Evolutionary conservation across 2,113 vertebrate genomes (phyloP), one percentile per base, ranked within the genome.

Genomic region (Athene cunicularia): DNA sequence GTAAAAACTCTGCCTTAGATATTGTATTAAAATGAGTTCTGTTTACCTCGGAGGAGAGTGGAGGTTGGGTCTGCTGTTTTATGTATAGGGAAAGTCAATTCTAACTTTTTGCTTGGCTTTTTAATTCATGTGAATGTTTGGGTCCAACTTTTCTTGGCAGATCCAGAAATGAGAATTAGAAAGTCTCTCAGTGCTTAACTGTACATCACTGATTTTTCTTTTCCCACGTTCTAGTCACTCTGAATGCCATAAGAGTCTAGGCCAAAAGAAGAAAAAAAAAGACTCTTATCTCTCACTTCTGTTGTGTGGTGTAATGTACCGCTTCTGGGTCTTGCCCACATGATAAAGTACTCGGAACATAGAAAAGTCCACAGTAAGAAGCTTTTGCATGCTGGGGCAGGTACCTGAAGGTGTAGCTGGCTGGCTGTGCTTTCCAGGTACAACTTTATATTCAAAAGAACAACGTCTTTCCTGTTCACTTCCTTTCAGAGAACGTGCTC

Each of bases 381-480:
- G 56, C 13, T 67, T 45, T 63, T 49, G 8, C 17, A 7, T 32
- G 32, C 73, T 56, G 49, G 73, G 62, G 32, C 6, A 6, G 55
- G 62, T 55, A 12, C 0, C 0, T 28, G 41, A 33, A 37, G 62
- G 32, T 32, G 52, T 6, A 49, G 52, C 8, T 91, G 87, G 39
- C 72, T 80, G 32, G 19, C 32, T 37, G 11, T 60, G 33, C 22
- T 15, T 74, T 76, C 56, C 50, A 20, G 24, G 10, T 58, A 14
- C 5, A 45, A 2, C 52, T 82, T 82, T 7, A 6, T 18, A 10
- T 84, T 70, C 64, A 59, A 32, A 33, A 56, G 67, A 26, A 41
- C 20, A 11, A 4, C 2, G 1, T 30, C 28, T 56, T 71, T 23
- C 27, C 43, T 4, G 0, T 16, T 86, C 11, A 1, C 12, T 39